phyloP scores from a whole-genome alignment of 1,140 invertebrate genomes.

The Agrypnia vestita region DNA sequence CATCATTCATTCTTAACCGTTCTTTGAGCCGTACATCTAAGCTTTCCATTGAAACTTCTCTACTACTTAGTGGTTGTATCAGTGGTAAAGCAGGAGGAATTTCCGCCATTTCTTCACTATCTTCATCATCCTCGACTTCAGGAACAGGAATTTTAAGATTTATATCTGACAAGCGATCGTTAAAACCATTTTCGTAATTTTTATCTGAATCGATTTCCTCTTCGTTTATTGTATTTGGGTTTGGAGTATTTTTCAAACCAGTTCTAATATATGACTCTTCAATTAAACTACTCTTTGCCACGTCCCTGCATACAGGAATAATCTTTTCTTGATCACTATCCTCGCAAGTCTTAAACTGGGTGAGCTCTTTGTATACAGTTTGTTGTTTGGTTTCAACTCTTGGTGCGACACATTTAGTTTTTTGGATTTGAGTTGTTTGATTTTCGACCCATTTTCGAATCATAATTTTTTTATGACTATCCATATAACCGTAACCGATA shows the following conservation, averaged over 20 bases:
- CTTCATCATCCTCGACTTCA: constrained; percentile 78
- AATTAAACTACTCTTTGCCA: constrained; percentile 71
- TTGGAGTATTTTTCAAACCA: constrained; percentile 72
- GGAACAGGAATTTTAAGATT: constrained; percentile 37
- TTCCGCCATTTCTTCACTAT: constrained; percentile 81
- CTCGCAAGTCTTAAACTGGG: constrained; percentile 77
- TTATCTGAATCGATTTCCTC: constrained; percentile 65
- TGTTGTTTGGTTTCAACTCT: constrained; percentile 67
- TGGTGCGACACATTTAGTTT: constrained; percentile 70
- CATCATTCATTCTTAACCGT: constrained; percentile 75
- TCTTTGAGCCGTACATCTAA: constrained; percentile 80
- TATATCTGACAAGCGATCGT: constrained; percentile 38
- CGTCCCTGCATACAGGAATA: constrained; percentile 70
- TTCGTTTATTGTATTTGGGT: constrained; percentile 70
- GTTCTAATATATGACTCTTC: constrained; percentile 75
- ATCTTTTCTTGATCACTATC: constrained; percentile 72
- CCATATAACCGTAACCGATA: constrained; percentile 88
- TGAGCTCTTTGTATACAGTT: constrained; percentile 75
- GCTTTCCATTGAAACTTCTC: constrained; percentile 86
- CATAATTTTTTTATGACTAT: constrained; percentile 93
- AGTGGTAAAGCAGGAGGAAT: constrained; percentile 83
- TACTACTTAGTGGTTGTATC: constrained; percentile 82
- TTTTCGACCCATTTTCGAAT: constrained; percentile 95
- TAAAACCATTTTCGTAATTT: constrained; percentile 29
- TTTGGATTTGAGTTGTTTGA: constrained; percentile 85